phyloP scores from a whole-genome alignment of 2,113 vertebrate genomes.

The Alaudala cheleensis region DNA sequence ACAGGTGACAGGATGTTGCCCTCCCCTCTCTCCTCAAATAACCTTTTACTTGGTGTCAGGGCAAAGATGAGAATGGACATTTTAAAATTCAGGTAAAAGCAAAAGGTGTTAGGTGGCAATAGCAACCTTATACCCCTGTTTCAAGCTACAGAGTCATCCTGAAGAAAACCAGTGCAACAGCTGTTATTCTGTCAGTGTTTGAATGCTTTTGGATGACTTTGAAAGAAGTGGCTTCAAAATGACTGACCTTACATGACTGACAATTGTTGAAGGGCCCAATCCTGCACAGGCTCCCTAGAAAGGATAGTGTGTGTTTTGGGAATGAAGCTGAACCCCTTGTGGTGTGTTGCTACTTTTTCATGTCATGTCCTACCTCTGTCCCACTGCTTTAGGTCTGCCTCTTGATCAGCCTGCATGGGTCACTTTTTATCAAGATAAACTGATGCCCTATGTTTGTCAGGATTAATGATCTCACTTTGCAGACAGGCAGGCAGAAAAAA shows the following conservation, averaged over 20 bases:
- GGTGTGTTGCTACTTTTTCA: not conserved
- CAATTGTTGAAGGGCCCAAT: rapidly evolving
- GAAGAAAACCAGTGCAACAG: not conserved
- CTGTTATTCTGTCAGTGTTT: not conserved
- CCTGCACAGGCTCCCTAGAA: not conserved
- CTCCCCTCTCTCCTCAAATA: not conserved
- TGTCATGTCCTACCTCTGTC: not conserved
- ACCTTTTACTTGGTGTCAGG: not conserved
- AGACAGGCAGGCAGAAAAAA: not conserved
- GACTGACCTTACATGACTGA: not conserved
- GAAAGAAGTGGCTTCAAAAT: not conserved
- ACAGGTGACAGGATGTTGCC: not conserved
- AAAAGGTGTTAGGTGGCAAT: not conserved
- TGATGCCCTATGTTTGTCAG: not conserved
- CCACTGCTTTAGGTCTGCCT: not conserved
- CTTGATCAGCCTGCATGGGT: not conserved
- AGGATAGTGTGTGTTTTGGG: not conserved
- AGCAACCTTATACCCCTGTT: not conserved
- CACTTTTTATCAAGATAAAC: not conserved
- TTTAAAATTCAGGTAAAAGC: not conserved
- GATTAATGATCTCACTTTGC: not conserved
- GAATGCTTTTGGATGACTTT: not conserved
- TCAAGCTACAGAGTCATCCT: not conserved
- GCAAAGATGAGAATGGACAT: not conserved
- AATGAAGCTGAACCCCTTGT: not conserved